A percentile compares a stretch with the other conserved stretches of the same genome.
These are phyloP conservation scores for Halictus quadricinctus DNA, from an alignment of 2,888 invertebrate species.

Conservation along the genomic window DNA sequence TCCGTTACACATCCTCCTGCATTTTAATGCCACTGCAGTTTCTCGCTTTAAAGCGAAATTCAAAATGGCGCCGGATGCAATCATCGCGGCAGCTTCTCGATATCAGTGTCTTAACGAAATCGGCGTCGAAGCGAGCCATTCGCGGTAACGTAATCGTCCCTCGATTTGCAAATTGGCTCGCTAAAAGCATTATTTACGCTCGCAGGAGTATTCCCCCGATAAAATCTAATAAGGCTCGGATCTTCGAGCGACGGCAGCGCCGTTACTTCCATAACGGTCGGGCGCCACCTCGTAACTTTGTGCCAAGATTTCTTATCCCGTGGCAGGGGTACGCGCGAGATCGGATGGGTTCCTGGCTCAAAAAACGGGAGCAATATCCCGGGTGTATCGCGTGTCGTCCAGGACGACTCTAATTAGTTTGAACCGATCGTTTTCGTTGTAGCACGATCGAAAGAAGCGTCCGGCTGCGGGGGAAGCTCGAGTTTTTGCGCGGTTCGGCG, in stretches of 20 bases:
- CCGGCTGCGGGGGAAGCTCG: background rate
- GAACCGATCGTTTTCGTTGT: slow-evolving; percentile 3
- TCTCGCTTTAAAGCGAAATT: background rate
- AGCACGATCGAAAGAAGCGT: background rate
- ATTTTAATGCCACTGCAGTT: background rate
- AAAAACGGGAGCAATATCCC: slow-evolving; percentile 8
- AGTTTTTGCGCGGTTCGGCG: background rate
- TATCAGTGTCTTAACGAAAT: background rate
- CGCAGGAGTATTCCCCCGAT: background rate
- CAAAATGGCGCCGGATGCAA: background rate
- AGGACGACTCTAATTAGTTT: slow-evolving; percentile 1
- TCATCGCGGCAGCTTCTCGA: background rate
- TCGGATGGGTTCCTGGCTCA: background rate
- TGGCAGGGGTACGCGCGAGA: background rate
- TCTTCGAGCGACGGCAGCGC: slow-evolving; percentile 13
- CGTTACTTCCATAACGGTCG: background rate
- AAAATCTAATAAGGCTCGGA: background rate
- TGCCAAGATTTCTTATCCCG: background rate
- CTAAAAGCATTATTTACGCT: background rate
- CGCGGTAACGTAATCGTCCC: background rate
- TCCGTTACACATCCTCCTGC: too few relatives aligned
- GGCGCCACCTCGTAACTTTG: slow-evolving; percentile 7
- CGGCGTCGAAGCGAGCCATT: background rate
- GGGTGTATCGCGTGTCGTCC: slow-evolving; percentile 9
- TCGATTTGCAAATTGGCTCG: background rate